Percentiles rank a stretch among this genome's conserved stretches.
Evolutionary conservation across 1,140 invertebrate genomes (phyloP).

Genomic region (Saccostrea cuccullata): DNA sequence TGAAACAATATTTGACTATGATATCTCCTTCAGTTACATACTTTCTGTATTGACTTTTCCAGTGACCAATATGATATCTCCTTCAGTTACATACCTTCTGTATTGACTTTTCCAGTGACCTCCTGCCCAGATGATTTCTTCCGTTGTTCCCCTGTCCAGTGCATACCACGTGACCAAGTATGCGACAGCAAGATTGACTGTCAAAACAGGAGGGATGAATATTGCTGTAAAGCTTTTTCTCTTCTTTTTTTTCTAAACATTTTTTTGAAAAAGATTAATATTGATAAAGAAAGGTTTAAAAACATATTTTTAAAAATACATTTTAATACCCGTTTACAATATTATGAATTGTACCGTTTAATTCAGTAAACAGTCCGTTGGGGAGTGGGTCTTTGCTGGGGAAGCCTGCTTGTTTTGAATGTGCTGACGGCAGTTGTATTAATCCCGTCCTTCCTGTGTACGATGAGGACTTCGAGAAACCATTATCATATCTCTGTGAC

Average conservation of each 20-base stretch:
- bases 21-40: background rate
- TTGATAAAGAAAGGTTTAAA: background rate
- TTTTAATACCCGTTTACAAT: too few species aligned
- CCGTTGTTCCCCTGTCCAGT: conserved; percentile 64
- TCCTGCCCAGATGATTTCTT: conserved; percentile 45
- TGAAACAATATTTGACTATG: too few species aligned
- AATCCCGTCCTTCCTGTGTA: conserved; percentile 56
- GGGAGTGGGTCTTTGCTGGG: background rate
- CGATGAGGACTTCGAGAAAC: conserved; percentile 53
- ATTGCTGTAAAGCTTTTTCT: conserved; percentile 45
- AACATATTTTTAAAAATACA: background rate
- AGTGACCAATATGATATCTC: too few species aligned
- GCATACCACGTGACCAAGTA: conserved; percentile 43
- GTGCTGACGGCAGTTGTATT: conserved; percentile 61
- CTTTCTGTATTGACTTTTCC: conserved; percentile 31
- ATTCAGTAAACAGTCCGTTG: background rate
- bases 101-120: conserved; percentile 48
- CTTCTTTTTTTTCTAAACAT: too few species aligned
- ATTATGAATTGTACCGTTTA: background rate
- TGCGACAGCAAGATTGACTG: conserved; percentile 61
- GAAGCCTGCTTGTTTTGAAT: conserved; percentile 57
- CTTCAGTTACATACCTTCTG: background rate
- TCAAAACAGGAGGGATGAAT: conserved; percentile 61
- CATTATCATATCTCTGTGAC: conserved; percentile 65
- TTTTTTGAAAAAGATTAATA: background rate